A percentile compares a stretch with the other conserved stretches of the same genome.
phyloP scores from a whole-genome alignment of 2,888 invertebrate species.

The Dryobota labecula region DNA sequence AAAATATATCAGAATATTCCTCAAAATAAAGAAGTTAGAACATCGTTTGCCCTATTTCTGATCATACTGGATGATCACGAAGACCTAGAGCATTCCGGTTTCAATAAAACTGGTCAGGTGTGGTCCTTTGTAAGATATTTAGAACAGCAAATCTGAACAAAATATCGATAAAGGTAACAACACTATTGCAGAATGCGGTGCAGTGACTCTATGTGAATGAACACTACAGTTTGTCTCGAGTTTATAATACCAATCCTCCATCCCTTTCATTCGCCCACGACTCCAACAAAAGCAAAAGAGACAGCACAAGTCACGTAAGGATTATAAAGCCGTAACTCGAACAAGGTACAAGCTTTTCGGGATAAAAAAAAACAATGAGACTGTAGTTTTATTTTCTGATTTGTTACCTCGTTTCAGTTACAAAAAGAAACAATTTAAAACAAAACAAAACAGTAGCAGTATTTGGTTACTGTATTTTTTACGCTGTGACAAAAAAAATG shows the following conservation, averaged over 20 bases:
- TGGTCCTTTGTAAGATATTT: background rate
- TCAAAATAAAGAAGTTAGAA: background rate
- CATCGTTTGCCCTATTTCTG: background rate
- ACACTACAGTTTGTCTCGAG: conserved; percentile 78
- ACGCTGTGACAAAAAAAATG: background rate
- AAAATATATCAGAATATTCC: background rate
- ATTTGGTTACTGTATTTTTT: conserved; percentile 41
- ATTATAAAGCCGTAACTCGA: conserved; percentile 84
- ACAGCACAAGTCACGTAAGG: conserved; percentile 74
- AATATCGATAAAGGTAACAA: conserved; percentile 66
- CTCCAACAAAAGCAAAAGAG: conserved; percentile 62
- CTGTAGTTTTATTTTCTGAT: conserved; percentile 65
- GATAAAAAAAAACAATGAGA: conserved; percentile 71
- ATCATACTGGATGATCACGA: background rate
- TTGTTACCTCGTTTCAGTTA: conserved; percentile 45
- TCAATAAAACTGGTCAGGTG: background rate
- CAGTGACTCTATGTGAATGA: conserved; percentile 87
- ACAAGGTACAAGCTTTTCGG: conserved; percentile 72
- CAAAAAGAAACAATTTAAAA: conserved; percentile 30
- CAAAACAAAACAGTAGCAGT: conserved; percentile 39
- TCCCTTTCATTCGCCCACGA: conserved; percentile 60
- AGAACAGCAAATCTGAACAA: conserved; percentile 21
- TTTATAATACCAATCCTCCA: conserved; percentile 68
- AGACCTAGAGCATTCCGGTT: background rate
- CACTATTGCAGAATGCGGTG: conserved; percentile 87